A percentile compares a stretch with the other conserved stretches of the same genome.
Evolutionary conservation across 2,797 vertebrate genomes (phyloP).

Genomic region (Epinephelus awoara): DNA sequence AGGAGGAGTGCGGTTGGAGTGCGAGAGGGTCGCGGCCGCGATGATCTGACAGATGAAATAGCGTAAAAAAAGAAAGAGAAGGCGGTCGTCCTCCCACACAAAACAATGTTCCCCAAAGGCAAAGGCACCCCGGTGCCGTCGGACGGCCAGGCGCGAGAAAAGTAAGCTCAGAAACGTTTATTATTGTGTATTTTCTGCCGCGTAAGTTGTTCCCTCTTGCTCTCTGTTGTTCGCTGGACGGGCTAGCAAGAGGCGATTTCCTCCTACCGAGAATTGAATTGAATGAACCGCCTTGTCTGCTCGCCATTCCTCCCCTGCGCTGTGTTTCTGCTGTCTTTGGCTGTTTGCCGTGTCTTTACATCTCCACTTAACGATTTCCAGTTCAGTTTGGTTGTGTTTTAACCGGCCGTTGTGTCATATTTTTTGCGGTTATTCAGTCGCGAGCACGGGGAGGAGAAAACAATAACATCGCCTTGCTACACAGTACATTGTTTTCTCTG

Average conservation of each 20-base stretch:
- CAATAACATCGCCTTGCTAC: constrained; percentile 78
- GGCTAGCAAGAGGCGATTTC: constrained; percentile 80
- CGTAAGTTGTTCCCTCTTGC: constrained; percentile 66
- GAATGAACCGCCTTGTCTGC: constrained; percentile 87
- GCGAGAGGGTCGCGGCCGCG: constrained; percentile 91
- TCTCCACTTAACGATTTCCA: not conserved
- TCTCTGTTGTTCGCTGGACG: constrained; percentile 81
- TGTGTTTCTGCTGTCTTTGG: constrained; percentile 44
- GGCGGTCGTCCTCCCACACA: constrained; percentile 82
- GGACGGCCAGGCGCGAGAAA: constrained; percentile 97
- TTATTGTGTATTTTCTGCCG: constrained; percentile 60
- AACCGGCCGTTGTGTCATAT: not conserved
- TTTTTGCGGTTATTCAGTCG: constrained; percentile 40
- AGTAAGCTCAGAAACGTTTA: constrained; percentile 88
- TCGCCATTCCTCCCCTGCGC: constrained; percentile 80
- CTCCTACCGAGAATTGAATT: constrained; percentile 81
- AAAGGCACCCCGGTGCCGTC: constrained; percentile 98
- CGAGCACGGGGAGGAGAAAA: constrained; percentile 63
- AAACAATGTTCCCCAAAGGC: constrained; percentile 98
- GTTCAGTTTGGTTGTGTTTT: constrained; percentile 31
- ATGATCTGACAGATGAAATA: constrained; percentile 96
- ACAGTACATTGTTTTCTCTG: constrained; percentile 79
- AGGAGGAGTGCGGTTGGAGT: constrained; percentile 87
- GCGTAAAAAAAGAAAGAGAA: constrained; percentile 84
- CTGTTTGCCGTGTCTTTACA: constrained; percentile 18